Conservation (phyloP, 1,140 invertebrate species). For the Pentalonia nigronervosa region DNA sequence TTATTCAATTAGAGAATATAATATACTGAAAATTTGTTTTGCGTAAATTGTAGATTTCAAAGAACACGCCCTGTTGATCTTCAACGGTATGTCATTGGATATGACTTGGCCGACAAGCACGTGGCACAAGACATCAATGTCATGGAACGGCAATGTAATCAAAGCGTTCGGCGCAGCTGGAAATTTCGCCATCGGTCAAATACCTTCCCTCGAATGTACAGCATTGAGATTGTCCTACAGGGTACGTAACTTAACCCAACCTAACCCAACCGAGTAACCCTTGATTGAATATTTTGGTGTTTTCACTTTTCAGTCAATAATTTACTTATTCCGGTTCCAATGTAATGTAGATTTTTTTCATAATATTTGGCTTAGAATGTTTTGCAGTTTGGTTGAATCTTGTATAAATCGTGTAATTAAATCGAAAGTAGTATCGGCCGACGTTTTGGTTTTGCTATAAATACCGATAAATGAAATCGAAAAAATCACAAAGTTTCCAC, state of each 20-base stretch:
- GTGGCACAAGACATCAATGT: slow-evolving; percentile 36
- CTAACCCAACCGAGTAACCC: not conserved
- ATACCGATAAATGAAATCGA: no score
- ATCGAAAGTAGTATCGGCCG: no score
- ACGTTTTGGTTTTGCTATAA: no score
- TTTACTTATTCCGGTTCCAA: not conserved
- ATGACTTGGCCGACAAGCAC: slow-evolving; percentile 40
- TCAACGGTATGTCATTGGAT: slow-evolving; percentile 50
- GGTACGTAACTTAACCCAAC: not conserved
- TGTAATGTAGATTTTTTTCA: not conserved
- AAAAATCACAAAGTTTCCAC: no score
- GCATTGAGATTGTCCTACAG: slow-evolving; percentile 32
- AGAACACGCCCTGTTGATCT: slow-evolving; percentile 34
- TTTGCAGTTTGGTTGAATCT: not conserved
- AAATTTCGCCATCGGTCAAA: slow-evolving; percentile 15
- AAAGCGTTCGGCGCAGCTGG: slow-evolving; percentile 39
- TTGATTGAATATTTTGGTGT: no score
- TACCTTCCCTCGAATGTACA: slow-evolving; percentile 8
- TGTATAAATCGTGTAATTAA: no score
- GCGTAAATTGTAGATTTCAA: not conserved
- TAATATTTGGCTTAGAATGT: no score
- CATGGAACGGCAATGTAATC: slow-evolving; percentile 32
- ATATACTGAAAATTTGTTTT: not conserved
- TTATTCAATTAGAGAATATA: not conserved
- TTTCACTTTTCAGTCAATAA: not conserved